Conservation (phyloP, 2,888 invertebrate genomes). For the Eristalinus sepulchralis region DNA sequence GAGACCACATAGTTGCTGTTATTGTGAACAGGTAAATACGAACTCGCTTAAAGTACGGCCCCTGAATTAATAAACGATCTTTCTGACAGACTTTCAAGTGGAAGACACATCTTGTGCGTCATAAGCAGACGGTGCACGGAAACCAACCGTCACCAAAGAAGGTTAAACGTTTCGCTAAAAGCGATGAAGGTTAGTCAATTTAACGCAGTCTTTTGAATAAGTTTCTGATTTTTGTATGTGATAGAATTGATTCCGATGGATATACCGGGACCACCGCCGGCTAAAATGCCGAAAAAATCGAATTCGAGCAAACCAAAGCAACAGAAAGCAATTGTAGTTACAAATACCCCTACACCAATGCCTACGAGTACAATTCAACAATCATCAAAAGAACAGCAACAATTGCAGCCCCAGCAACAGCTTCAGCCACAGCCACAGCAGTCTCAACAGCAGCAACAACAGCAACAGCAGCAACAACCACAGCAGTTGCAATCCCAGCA, state of each 20-base stretch:
- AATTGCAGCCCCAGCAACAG: slow-evolving; percentile 76
- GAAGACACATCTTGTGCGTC: slow-evolving; percentile 80
- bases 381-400: slow-evolving; percentile 74
- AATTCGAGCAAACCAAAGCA: slow-evolving; percentile 78
- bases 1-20: slow-evolving; percentile 79
- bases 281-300: slow-evolving; percentile 79
- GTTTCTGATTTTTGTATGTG: background rate
- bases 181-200: slow-evolving; percentile 77
- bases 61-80: background rate
- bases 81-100: slow-evolving; percentile 78
- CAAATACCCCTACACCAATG: slow-evolving; percentile 78
- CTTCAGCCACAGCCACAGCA: slow-evolving; percentile 73
- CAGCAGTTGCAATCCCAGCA: slow-evolving; percentile 74
- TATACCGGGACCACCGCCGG: slow-evolving; percentile 80
- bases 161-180: slow-evolving; percentile 79
- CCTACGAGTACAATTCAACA: slow-evolving; percentile 78
- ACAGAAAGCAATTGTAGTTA: slow-evolving; percentile 74
- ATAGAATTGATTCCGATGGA: slow-evolving; percentile 78
- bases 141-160: slow-evolving; percentile 79
- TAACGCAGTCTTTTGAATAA: background rate
- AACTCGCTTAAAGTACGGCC: background rate
- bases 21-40: slow-evolving; percentile 78
- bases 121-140: slow-evolving; percentile 80
- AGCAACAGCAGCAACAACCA: slow-evolving; percentile 75
- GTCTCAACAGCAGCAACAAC: slow-evolving; percentile 74